Conservation (phyloP, 1,140 invertebrate species). For the Archivesica marissinica region DNA sequence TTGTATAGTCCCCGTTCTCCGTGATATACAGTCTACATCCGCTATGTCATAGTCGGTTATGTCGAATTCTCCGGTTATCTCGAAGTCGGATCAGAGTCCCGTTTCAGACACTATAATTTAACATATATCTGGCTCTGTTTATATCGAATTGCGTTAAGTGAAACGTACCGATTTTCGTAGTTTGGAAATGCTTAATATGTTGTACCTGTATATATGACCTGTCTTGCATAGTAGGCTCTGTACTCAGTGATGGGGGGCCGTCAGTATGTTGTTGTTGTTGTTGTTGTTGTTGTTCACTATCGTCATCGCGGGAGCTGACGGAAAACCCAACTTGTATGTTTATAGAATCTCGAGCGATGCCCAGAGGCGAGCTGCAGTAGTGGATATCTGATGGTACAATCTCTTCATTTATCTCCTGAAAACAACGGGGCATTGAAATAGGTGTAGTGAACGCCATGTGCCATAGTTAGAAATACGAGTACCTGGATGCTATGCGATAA, state of each 20-base stretch:
- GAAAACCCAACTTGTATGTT: conserved; percentile 58
- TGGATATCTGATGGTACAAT: not conserved
- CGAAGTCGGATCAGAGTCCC: too few species aligned
- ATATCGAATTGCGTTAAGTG: too few species aligned
- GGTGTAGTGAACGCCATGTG: too few species aligned
- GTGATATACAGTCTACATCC: too few species aligned
- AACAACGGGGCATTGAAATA: too few species aligned
- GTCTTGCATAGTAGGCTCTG: conserved; percentile 3
- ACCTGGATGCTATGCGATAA: too few species aligned
- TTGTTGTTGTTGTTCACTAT: not conserved
- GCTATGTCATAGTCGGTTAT: too few species aligned
- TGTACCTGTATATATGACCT: conserved; percentile 50
- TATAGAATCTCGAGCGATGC: conserved; percentile 51
- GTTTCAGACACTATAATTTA: too few species aligned
- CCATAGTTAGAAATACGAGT: too few species aligned
- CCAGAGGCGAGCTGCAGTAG: conserved; percentile 42
- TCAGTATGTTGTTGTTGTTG: not conserved
- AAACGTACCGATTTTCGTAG: too few species aligned
- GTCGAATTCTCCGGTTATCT: too few species aligned
- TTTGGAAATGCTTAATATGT: not conserved
- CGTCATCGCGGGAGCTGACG: conserved; percentile 13
- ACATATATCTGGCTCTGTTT: too few species aligned
- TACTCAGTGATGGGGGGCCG: not conserved
- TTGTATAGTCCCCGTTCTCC: not conserved
- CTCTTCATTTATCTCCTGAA: not conserved